These are phyloP conservation scores for Neodon shergylaensis DNA, from an alignment of 2,113 vertebrate genomes.

Conservation along the genomic window DNA sequence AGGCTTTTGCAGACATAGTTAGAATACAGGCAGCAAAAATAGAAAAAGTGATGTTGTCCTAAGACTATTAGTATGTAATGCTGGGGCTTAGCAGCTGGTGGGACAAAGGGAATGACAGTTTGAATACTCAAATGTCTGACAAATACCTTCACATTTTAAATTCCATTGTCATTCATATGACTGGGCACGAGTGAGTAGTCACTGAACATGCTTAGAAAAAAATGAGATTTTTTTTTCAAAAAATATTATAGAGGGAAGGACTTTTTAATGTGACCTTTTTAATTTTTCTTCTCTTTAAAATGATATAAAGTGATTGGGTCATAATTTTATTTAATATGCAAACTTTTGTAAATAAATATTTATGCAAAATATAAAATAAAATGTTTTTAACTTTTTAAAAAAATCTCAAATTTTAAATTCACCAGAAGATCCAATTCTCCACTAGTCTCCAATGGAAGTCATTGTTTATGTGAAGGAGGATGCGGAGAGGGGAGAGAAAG, in stretches of 20 bases:
- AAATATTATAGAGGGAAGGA: no score
- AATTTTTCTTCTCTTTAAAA: neutral
- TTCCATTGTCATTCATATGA: neutral
- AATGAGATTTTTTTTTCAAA: neutral
- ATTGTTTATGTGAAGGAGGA: neutral
- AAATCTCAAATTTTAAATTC: neutral
- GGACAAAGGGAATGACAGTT: neutral
- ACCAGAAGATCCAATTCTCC: neutral
- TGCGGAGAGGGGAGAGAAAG: neutral
- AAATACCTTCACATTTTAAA: neutral
- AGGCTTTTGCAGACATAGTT: neutral
- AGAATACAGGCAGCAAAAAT: neutral
- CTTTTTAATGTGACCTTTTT: neutral
- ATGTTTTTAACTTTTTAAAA: neutral
- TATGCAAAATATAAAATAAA: neutral
- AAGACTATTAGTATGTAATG: neutral
- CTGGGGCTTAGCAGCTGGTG: neutral
- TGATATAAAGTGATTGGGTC: neutral
- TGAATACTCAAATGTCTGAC: neutral
- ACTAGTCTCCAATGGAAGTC: neutral
- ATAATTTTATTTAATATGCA: neutral
- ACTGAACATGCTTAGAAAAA: neutral
- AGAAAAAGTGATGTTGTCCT: neutral
- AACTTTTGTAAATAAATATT: neutral
- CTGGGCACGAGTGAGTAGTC: neutral